phyloP scores from a whole-genome alignment of 2,797 vertebrate genomes.

The Cynodonichthys magdalenae region DNA sequence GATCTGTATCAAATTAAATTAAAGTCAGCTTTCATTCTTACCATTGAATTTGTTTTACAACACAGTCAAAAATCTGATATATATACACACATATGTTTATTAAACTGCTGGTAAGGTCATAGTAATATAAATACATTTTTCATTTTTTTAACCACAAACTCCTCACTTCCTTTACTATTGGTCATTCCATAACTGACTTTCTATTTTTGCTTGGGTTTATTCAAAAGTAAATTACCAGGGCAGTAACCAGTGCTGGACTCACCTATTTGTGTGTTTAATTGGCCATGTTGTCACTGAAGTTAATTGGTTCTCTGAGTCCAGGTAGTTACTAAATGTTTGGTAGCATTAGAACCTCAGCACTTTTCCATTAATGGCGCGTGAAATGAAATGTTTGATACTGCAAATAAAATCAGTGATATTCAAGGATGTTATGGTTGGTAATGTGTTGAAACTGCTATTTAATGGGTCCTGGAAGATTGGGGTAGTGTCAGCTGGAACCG shows the following conservation, averaged over 20 bases:
- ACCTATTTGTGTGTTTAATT: slow-evolving; percentile 99
- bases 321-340: slow-evolving; percentile 99
- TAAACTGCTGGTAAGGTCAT: slow-evolving; percentile 4
- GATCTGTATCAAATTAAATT: slow-evolving; percentile 43
- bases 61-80: slow-evolving; percentile 10
- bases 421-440: slow-evolving; percentile 99
- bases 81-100: slow-evolving; percentile 7
- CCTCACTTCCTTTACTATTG: slow-evolving; percentile 48
- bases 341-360: slow-evolving; percentile 99
- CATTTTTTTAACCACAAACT: slow-evolving; percentile 19
- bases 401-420: slow-evolving; percentile 99
- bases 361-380: slow-evolving; percentile 99
- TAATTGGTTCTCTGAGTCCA: slow-evolving; percentile 99
- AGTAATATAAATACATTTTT: slow-evolving; percentile 7
- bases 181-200: slow-evolving; percentile 66
- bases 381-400: slow-evolving; percentile 99
- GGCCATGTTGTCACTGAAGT: slow-evolving; percentile 99
- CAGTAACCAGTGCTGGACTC: slow-evolving; percentile 89
- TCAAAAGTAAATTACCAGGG: slow-evolving; percentile 80
- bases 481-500: slow-evolving; percentile 99
- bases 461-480: slow-evolving; percentile 99
- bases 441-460: slow-evolving; percentile 99
- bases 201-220: slow-evolving; percentile 80
- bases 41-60: slow-evolving; percentile 1
- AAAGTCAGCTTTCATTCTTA: slow-evolving; percentile 1